Evolutionary conservation across 2,797 vertebrate genomes (phyloP).

Genomic region (Podarcis siculus): DNA sequence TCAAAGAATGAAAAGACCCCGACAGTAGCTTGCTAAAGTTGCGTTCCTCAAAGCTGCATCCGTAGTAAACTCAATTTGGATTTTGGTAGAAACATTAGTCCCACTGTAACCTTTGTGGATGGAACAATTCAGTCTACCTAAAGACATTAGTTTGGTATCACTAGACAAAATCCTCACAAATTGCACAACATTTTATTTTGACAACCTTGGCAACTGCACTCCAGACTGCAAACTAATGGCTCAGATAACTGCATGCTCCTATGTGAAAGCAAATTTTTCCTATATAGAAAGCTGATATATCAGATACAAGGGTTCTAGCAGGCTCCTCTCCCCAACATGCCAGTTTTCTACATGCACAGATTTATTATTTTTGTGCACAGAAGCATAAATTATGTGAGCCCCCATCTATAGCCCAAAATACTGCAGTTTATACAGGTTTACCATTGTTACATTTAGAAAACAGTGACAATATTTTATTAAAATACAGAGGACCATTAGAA

Average conservation of each 20-base stretch:
- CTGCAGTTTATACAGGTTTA: background rate
- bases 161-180: background rate
- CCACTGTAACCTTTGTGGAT: background rate
- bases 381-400: background rate
- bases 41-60: background rate
- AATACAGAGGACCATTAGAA: conserved; percentile 10
- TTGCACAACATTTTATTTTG: background rate
- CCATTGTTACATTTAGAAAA: background rate
- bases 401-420: background rate
- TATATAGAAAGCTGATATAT: background rate
- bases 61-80: background rate
- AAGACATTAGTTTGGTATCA: background rate
- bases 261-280: background rate
- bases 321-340: background rate
- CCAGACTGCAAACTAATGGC: background rate
- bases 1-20: background rate
- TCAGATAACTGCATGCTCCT: background rate
- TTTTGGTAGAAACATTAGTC: background rate
- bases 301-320: background rate
- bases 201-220: background rate
- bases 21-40: background rate
- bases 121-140: background rate
- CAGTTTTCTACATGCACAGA: background rate
- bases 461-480: conserved; percentile 37
- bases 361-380: background rate